Conservation (phyloP, 1,140 invertebrate genomes). For the Piezodorus guildinii region DNA sequence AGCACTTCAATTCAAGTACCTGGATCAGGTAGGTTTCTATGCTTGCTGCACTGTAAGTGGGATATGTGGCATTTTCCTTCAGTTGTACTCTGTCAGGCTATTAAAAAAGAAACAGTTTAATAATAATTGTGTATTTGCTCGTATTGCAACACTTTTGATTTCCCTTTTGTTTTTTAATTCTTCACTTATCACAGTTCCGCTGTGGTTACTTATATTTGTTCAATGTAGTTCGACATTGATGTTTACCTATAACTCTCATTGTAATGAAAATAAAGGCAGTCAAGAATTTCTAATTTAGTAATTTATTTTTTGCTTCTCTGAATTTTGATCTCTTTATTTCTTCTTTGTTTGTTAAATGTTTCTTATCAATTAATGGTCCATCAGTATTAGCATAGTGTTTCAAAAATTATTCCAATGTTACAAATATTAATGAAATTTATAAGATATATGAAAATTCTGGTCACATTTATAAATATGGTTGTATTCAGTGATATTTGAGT, state of each 20-base stretch:
- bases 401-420: no score
- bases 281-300: neutral
- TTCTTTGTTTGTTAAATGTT: no score
- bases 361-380: no score
- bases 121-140: neutral
- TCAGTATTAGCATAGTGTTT: no score
- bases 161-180: conserved; percentile 5
- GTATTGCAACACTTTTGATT: neutral
- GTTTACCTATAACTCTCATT: neutral
- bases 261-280: neutral
- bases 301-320: neutral
- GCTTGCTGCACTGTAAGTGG: conserved; percentile 5
- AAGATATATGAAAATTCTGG: no score
- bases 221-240: neutral
- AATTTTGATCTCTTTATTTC: no score
- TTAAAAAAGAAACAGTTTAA: neutral
- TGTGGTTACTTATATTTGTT: neutral
- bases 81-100: neutral
- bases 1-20: conserved; percentile 3
- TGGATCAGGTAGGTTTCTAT: conserved; percentile 4
- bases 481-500: no score
- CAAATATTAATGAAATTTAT: no score
- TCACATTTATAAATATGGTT: no score
- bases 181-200: neutral
- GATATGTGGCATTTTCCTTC: neutral